These are phyloP conservation scores for Eupithecia dodoneata DNA, from an alignment of 2,888 invertebrate species.

Conservation along the genomic window DNA sequence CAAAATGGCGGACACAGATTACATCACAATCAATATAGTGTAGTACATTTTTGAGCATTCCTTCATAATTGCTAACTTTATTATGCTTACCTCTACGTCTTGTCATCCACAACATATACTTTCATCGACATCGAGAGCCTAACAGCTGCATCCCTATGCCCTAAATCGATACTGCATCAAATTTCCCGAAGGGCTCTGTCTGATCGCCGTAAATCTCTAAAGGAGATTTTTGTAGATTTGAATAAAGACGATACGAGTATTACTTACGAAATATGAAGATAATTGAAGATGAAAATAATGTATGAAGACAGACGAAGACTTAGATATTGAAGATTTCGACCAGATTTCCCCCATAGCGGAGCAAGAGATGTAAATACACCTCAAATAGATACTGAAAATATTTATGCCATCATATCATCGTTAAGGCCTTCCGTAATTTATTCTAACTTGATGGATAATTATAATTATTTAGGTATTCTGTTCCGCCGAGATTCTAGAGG, in stretches of 20 bases:
- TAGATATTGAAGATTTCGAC: background rate
- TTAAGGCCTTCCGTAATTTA: too few relatives aligned
- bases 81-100: background rate
- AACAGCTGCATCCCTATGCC: background rate
- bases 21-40: too few relatives aligned
- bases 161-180: constrained; percentile 60
- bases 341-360: background rate
- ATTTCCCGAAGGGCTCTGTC: constrained; percentile 64
- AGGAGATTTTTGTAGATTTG: constrained; percentile 20
- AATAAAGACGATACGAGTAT: background rate
- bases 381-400: too few relatives aligned
- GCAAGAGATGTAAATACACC: background rate
- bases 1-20: too few relatives aligned
- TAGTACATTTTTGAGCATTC: too few relatives aligned
- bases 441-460: too few relatives aligned
- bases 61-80: too few relatives aligned
- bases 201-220: constrained; percentile 23
- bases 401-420: too few relatives aligned
- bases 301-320: background rate
- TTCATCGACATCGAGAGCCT: background rate
- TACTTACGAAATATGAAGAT: background rate
- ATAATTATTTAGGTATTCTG: too few relatives aligned
- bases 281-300: background rate
- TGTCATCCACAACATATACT: background rate
- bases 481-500: too few relatives aligned